phyloP scores from a whole-genome alignment of 2,113 vertebrate species.

The Emberiza fucata region DNA sequence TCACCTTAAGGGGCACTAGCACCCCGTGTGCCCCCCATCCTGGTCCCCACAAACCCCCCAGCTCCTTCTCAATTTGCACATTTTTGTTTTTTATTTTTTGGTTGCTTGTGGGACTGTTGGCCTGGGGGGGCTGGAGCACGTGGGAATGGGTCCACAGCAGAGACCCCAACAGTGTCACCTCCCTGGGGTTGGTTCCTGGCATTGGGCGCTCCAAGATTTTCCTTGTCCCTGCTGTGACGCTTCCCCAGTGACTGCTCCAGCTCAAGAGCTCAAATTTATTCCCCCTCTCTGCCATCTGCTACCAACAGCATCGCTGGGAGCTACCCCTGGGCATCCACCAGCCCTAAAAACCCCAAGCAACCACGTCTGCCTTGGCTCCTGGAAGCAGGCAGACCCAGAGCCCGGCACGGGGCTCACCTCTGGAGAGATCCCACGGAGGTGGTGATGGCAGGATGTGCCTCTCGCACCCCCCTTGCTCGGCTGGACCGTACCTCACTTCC shows the following conservation, averaged over 20 bases:
- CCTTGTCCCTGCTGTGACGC: background rate
- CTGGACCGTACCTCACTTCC: slow-evolving; percentile 73
- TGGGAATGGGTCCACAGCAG: background rate
- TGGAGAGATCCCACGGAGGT: background rate
- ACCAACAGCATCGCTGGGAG: fast-evolving
- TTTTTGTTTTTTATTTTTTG: background rate
- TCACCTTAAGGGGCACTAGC: slow-evolving; percentile 82
- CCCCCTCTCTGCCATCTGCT: background rate
- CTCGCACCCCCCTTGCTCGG: background rate
- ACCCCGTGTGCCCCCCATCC: background rate
- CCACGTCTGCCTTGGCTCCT: background rate
- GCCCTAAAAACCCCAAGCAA: background rate
- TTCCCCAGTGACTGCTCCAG: background rate
- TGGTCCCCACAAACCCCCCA: fast-evolving
- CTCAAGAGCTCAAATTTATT: fast-evolving
- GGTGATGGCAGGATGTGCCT: background rate
- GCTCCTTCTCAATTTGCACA: slow-evolving; percentile 74
- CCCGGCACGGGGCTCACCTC: fast-evolving
- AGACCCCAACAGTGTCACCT: background rate
- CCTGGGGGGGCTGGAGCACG: background rate
- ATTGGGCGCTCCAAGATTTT: background rate
- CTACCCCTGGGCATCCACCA: fast-evolving
- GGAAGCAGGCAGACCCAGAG: background rate
- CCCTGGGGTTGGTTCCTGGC: background rate
- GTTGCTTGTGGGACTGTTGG: background rate